Base-by-base conservation (phyloP, 2,888 invertebrate genomes). In the Bugula neritina region DNA sequence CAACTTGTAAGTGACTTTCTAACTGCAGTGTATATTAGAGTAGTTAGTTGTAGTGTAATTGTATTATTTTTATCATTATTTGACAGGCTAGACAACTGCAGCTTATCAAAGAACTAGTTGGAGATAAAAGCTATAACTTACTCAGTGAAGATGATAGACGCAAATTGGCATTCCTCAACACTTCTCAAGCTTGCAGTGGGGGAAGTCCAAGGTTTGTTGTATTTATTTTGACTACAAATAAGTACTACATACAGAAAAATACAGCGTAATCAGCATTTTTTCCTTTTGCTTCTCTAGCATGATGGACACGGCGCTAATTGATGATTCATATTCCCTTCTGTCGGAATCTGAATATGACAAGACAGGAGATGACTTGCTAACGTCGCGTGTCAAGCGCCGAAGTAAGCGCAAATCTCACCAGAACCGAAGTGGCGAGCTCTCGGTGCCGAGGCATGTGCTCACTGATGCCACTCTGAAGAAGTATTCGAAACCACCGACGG, bases 91-190 rank as follows among this genome's bases (percentile, higher is more conserved):
- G 88, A 78, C 90, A 92, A 80, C 87, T 93, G 72, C 86, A 87
- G 72, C 86, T 90, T 79, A 91, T 91, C 0, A 87, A 90, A 25
- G 91, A 92, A 78, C 84, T 92, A 1, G 84, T 93, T 10, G 89
- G 89, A 75, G 90, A 91, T 76, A 89, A 89, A 77, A 78, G 78
- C 70, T 79, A 77, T 54, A 78, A 79, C 69, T 74, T 90, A 78
- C 83, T 92, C 21, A 90, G 92, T 78, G 90, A 91, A 79, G 91
- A 91, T 79, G 92, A 91, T 0, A 88, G 91, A 72, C 91, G 92
- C 80, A 91, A 91, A 81, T 86, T 93, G 31, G 90, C 91, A 21
- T 91, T 91, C 81, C 86, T 93, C 3, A 90, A 90, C 73, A 72
- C 71, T 35, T 74, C 74, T 10, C 21, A 63, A 13, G 25, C 31